Evolutionary conservation across 2,113 vertebrate species (phyloP), one percentile per base, ranked within the genome.

Genomic region (Saccopteryx leptura): DNA sequence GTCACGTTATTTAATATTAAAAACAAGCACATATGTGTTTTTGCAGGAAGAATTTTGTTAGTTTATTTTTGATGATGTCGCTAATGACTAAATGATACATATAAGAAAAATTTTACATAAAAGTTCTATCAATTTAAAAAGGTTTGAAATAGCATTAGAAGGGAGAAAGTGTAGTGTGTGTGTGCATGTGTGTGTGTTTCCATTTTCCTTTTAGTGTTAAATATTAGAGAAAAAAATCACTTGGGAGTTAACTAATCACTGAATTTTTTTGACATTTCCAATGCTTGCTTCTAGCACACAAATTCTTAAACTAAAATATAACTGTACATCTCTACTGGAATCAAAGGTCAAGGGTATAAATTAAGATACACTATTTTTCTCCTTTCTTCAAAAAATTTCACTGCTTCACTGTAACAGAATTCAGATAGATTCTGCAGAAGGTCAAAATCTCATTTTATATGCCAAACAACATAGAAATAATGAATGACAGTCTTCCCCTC

Each of bases 311-410:
- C 89, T 92, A 75, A 96, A 95, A 87, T 94, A 91, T 96, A 98
- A 98, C 95, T 97, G 88, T 97, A 98, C 86, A 97, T 97, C 93
- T 98, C 96, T 96, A 96, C 92, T 97, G 96, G 96, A 98, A 98
- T 96, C 98, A 98, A 98, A 98, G 97, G 98, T 98, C 98, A 98
- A 97, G 93, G 97, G 76, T 94, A 98, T 98, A 98, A 98, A 98
- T 98, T 98, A 98, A 98, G 96, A 97, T 78, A 96, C 8, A 85
- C 23, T 93, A 66, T 92, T 98, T 98, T 97, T 86, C 94, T 98
- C 93, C 31, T 95, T 88, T 93, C 4, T 52, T 90, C 84, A 96
- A 96, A 98, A 97, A 93, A 76, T 11, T 86, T 88, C 56, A 95
- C 31, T 80, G 91, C 91, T 98, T 90, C 97, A 93, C 95, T 97